Evolutionary conservation across 2,113 vertebrate genomes (phyloP).

Genomic region (Macaca nemestrina): DNA sequence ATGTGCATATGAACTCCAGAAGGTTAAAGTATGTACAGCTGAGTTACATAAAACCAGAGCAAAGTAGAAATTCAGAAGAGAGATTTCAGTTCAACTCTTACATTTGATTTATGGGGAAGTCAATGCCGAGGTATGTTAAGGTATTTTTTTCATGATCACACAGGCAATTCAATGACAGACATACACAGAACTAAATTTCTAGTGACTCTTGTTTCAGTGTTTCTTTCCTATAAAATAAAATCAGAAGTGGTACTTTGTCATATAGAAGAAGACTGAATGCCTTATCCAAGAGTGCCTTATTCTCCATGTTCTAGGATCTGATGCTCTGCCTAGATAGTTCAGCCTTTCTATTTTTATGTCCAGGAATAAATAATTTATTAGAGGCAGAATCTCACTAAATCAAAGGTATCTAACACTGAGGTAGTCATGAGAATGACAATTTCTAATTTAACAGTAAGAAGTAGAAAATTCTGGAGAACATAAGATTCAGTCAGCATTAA

Average conservation of each 20-base stretch:
- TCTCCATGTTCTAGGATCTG: not conserved
- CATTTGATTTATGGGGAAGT: not conserved
- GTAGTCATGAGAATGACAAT: not conserved
- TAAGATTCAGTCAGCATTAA: not conserved
- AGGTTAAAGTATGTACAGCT: not conserved
- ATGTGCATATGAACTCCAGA: not conserved
- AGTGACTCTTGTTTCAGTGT: not conserved
- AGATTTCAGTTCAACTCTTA: not conserved
- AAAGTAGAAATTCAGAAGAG: not conserved
- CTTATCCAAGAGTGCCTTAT: not conserved
- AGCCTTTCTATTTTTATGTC: not conserved
- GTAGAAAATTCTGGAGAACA: not conserved
- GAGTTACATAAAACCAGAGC: not conserved
- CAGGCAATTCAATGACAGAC: not conserved
- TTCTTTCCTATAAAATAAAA: not conserved
- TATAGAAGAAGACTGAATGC: not conserved
- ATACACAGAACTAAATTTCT: not conserved
- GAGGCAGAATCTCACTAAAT: not conserved
- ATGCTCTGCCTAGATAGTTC: not conserved
- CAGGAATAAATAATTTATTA: not conserved
- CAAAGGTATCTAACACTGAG: not conserved
- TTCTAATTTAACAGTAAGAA: not conserved
- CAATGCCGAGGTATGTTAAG: not conserved
- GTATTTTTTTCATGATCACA: not conserved
- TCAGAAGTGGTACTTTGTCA: not conserved